Evolutionary conservation across 2,888 invertebrate genomes (phyloP), one percentile per base, ranked within the genome.

Genomic region (Ormyrus nitidulus): DNA sequence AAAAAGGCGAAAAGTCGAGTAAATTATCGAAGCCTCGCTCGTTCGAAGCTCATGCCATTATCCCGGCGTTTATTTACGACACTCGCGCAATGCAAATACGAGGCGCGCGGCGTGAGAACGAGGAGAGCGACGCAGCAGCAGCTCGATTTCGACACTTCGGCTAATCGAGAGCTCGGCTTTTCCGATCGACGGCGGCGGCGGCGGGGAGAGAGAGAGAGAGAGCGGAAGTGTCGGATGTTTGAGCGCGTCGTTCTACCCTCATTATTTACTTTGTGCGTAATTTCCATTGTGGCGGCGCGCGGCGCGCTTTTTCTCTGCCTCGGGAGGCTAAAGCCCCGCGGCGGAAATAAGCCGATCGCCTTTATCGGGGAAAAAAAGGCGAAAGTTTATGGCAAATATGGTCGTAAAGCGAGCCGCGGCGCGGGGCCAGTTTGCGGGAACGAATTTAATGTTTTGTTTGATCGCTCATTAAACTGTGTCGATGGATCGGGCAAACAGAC

Each of bases 231-330:
- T 61, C 58, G 73, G 68, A 79, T 79, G 69, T 74, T 77, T 77
- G 70, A 71, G 53, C 53, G n/a, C 51, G 48, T 6, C 72, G 68
- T 34, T 68, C 56, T 58, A 48, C 59, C 64, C 64, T 73, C 61
- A 13, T 56, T 79, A 71, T 75, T 79, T 75, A 54, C 70, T 71
- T 61, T 71, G 61, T 74, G 75, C 66, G 62, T 79, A 71, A 75
- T 74, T 69, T 78, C 66, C 77, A 78, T 78, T 78, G 66, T 59
- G 10, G 13, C 5, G 1, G 9, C 5, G 9, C 13, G 62, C 10
- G 51, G 7, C 19, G 51, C 13, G 44, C 62, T 11, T 62, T 62
- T 58, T 70, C 49, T 13, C 3, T 10, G 48, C 48, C 34, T 34
- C 8, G 46, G 19, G 6, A 54, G 48, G 19, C 19, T 19, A 19